Evolutionary conservation across 1,140 invertebrate species (phyloP).

Genomic region (Chironomus striatipennis): DNA sequence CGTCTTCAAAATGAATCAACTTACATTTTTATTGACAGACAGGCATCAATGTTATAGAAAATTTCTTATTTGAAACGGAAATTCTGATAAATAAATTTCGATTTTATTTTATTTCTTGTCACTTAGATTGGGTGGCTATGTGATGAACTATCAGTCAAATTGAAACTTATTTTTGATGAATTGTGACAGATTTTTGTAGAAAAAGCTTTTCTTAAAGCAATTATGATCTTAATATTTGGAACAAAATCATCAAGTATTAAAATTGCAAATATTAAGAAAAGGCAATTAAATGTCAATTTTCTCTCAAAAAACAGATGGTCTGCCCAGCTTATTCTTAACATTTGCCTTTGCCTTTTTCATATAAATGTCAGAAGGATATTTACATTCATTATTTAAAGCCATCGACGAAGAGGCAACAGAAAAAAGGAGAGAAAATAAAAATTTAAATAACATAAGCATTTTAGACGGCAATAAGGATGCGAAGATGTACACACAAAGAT

Average conservation of each 20-base stretch:
- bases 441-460: background rate
- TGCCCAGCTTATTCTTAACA: background rate
- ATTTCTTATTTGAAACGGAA: background rate
- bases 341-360: background rate
- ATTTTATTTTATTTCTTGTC: too few relatives aligned
- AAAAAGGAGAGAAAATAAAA: background rate
- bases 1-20: too few relatives aligned
- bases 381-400: constrained; percentile 3
- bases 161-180: too few relatives aligned
- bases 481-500: background rate
- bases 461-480: background rate
- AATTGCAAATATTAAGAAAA: too few relatives aligned
- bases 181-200: too few relatives aligned
- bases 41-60: background rate
- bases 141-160: too few relatives aligned
- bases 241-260: too few relatives aligned
- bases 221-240: too few relatives aligned
- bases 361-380: background rate
- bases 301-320: too few relatives aligned
- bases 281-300: too few relatives aligned
- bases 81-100: background rate
- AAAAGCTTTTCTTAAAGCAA: too few relatives aligned
- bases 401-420: background rate
- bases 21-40: background rate
- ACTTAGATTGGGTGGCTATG: too few relatives aligned